Base-by-base conservation (phyloP, 2,888 invertebrate species). In the Crioceris asparagi region DNA sequence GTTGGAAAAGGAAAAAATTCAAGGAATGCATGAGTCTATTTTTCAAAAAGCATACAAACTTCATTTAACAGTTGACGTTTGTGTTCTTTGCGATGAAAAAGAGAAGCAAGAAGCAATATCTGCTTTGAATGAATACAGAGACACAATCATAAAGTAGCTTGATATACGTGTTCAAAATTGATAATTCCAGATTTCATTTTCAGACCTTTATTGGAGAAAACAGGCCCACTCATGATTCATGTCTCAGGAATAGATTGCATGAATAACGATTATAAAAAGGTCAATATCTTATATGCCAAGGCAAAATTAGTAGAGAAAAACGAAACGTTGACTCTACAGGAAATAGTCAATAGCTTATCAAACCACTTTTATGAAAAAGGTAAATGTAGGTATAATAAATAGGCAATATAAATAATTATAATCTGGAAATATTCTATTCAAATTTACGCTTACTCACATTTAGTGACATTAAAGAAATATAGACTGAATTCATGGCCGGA, bases 241-340 rank as follows among this genome's bases (percentile, higher is more conserved):
- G 51, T 86, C n/a, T 67, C 71, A 53, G 92, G 91, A 2, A 57
- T 93, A 10, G 83, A 86, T 39, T 85, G 83, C 52, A 90, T 93
- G 88, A 88, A 91, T 57, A 86, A 88, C 59, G 90, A 94, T 61
- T 83, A 87, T 1, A 67, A 72, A 35, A 74, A 79, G 40, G 80
- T 83, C 1, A 66, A 80, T 55, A 77, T 96, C n/a, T 61, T 96
- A 3, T 96, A 85, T 62, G 87, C 78, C 0, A 72, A 75, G 55
- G 73, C 87, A 7, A 50, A 56, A 36, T 50, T 65, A 35, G 47
- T 55, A 11, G 55, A 64, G 41, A 63, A 67, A 44, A 68, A 68
- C 36, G 68, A 57, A 10, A 57, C 70, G n/a, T 59, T 64, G 14
- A 56, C 54, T 27, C 57, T 87, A 16, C 85, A 87, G 59, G 58